Evolutionary conservation across 2,113 vertebrate genomes (phyloP), one percentile per base, ranked within the genome.

Genomic region (Corydoras maculifer): DNA sequence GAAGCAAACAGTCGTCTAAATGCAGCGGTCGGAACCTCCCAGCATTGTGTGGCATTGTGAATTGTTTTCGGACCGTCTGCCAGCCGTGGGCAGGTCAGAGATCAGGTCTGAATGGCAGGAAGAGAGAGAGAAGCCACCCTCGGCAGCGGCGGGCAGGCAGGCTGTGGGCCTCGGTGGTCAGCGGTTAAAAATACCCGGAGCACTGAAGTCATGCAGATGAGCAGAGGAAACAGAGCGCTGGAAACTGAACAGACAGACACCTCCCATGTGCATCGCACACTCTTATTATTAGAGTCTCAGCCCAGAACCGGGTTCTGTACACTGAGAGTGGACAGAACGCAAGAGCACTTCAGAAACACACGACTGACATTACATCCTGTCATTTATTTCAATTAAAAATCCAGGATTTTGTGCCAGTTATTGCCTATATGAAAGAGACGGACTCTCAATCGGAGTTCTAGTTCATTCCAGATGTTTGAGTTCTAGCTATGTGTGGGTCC

Each of bases 51-150:
- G 15, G 30, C 15, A 73, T 62, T 48, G 64, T 67, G 49, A 61
- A 73, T 73, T 73, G 63, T 73, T 73, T 73, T 54, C 31, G 62
- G 50, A 54, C 64, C 54, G 65, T 67, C 12, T 4, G 15, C 35
- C 64, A 60, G 30, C 72, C 49, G 54, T 62, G 58, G 58, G 58
- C 72, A 62, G 65, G 58, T 67, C 72, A 73, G 58, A 68, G 64
- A 29, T 35, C 18, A 43, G 4, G 50, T 54, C 72, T 73, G 63
- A 67, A 73, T 73, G 71, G 54, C 71, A 73, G 72, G 72, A 73
- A 73, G 51, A 61, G 15, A 43, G 18, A 43, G 35, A 43, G 58
- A 62, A 54, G 49, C 64, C 58, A 67, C 58, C 72, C 72, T 73
- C 7, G 67, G 53, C 57, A 68, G 25, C 13, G 51, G 54, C 49